Conservation (phyloP, 2,888 invertebrate genomes). For the Microplitis manilae region DNA sequence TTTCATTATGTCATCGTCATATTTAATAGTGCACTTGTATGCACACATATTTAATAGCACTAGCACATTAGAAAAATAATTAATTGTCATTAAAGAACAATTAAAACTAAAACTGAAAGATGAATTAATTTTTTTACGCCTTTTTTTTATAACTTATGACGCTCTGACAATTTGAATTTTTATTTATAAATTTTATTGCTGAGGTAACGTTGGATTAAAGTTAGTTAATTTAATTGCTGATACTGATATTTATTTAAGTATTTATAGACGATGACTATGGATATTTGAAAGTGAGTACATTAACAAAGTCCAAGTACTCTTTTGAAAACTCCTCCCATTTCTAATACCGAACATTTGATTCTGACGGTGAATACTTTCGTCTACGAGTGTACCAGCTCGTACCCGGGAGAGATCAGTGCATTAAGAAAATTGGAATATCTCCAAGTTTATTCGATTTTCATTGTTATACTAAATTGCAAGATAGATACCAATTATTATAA, state of each 20-base stretch:
- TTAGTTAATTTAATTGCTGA: constrained; percentile 9
- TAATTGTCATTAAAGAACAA: too few relatives aligned
- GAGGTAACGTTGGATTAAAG: neutral
- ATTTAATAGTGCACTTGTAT: neutral
- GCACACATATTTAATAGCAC: neutral
- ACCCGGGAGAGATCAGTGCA: constrained; percentile 52
- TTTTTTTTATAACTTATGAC: too few relatives aligned
- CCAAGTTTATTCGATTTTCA: constrained; percentile 57
- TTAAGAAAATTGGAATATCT: constrained; percentile 68
- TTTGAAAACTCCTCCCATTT: neutral
- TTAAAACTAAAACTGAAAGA: too few relatives aligned
- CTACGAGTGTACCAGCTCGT: neutral
- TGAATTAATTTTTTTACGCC: too few relatives aligned
- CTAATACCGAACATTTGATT: constrained; percentile 20
- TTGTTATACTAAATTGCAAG: constrained; percentile 17
- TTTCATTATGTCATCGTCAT: neutral
- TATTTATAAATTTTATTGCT: neutral
- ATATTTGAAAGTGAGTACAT: constrained; percentile 22
- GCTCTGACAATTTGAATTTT: neutral
- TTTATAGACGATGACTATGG: constrained; percentile 10
- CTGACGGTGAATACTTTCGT: constrained; percentile 37
- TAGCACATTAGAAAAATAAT: neutral
- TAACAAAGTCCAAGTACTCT: constrained; percentile 49
- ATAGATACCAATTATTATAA: constrained; percentile 7
- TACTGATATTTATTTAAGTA: neutral